Conservation (phyloP, 2,797 vertebrate species). For the Poeciliopsis gracilis region DNA sequence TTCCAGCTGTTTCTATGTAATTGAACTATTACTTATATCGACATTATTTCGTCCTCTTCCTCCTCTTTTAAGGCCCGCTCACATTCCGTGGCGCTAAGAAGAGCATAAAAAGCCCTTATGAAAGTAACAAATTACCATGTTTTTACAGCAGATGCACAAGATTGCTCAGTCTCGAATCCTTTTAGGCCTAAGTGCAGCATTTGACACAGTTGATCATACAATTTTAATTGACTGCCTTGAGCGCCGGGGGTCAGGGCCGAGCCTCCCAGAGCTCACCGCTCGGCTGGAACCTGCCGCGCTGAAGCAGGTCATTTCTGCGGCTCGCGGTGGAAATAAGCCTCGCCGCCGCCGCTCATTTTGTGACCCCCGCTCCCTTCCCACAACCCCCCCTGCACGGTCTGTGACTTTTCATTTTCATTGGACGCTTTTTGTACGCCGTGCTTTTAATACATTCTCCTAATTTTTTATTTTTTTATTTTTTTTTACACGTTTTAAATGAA, state of each 20-base stretch:
- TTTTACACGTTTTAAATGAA: background rate
- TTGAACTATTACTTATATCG: background rate
- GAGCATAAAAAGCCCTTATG: conserved; percentile 2
- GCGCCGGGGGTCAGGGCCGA: conserved; percentile 39
- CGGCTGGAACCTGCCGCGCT: conserved; percentile 18
- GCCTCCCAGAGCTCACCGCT: conserved; percentile 9
- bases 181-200: conserved; percentile 51
- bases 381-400: background rate
- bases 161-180: conserved; percentile 43
- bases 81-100: background rate
- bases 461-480: background rate
- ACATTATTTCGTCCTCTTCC: background rate
- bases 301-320: conserved; percentile 17
- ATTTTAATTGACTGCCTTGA: conserved; percentile 65
- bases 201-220: conserved; percentile 66
- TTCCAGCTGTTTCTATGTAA: background rate
- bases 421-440: background rate
- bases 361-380: background rate
- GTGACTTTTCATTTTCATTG: conserved; percentile 7
- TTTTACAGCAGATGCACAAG: conserved; percentile 42
- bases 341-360: conserved; percentile 1
- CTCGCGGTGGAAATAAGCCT: conserved; percentile 2
- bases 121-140: conserved; percentile 34
- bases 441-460: background rate
- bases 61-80: background rate